Evolutionary conservation across 2,888 invertebrate genomes (phyloP), one percentile per base, ranked within the genome.

Genomic region (Cryptocephalus moraei): DNA sequence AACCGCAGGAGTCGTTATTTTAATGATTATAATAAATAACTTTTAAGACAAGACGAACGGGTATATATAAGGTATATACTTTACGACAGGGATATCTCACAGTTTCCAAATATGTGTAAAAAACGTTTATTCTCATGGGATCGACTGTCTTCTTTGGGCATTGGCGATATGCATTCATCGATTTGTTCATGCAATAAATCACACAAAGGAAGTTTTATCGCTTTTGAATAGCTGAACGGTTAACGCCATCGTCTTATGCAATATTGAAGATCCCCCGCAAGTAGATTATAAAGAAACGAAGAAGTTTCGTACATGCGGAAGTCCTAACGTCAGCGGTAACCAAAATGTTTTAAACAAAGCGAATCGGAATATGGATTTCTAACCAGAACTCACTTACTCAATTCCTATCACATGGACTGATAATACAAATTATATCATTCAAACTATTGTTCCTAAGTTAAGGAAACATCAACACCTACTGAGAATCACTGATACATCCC

Each of bases 261-360:
- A 64, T 65, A 65, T 65, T 65, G 61, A 65, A 62, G 55, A 53
- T 51, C 48, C 56, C 43, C 57, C 62, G 63, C 52, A 57, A 61
- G 63, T 64, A 64, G 63, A 64, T 63, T 62, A 65, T 60, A 59
- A 59, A 56, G 56, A 60, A 56, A 56, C 22, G 22, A 22, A 22
- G 58, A 53, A 55, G 47, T 56, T 63, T 64, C 62, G 61, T 59
- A 51, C 50, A 47, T 54, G 42, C 45, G 47, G 52, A 45, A 50
- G 56, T 56, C 53, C 53, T 48, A 43, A 43, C 43, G 39, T 46
- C 62, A 59, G 59, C 33, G 55, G 49, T 54, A 49, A 51, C 43
- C 46, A 59, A 61, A 54, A 47, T 44, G 41, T 53, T 31, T 2
- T 6, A 22, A 22, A 22, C 22, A 22, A 2, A 22, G 6, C 6